These are phyloP conservation scores for Anguilla pacifica DNA, from an alignment of 2,797 vertebrate genomes.

Conservation along the genomic window DNA sequence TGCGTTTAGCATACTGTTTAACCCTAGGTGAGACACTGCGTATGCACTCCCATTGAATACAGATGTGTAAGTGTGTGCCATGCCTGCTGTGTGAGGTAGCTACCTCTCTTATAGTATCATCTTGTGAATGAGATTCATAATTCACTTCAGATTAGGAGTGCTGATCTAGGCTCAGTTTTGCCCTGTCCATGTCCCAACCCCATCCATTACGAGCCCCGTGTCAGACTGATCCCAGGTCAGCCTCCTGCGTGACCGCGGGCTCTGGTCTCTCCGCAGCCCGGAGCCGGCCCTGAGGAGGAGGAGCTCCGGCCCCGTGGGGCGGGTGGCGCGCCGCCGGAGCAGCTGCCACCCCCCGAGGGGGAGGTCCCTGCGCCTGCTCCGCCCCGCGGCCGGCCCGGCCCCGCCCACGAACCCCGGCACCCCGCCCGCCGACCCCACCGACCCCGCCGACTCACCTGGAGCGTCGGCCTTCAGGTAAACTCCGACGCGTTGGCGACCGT, in stretches of 20 bases:
- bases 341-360: conserved; percentile 25
- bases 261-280: conserved; percentile 30
- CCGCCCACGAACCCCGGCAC: not conserved
- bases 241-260: not conserved
- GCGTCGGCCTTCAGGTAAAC: not conserved
- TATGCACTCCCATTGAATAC: not conserved
- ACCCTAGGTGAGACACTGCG: not conserved
- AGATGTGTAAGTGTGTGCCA: not conserved
- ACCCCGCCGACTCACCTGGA: not conserved
- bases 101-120: no score
- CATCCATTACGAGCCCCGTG: not conserved
- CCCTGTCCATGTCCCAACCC: no score
- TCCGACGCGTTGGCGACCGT: not conserved
- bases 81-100: not conserved
- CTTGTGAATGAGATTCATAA: no score
- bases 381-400: not conserved
- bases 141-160: no score
- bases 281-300: conserved; percentile 29
- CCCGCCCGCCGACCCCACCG: not conserved
- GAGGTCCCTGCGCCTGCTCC: conserved; percentile 30
- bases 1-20: not conserved
- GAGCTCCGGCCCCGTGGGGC: conserved; percentile 43
- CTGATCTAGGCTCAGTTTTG: not conserved
- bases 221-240: not conserved
- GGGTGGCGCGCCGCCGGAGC: conserved; percentile 40